Evolutionary conservation across 2,888 invertebrate genomes (phyloP), one percentile per base, ranked within the genome.

Genomic region (Lordiphosa andalusiaca): DNA sequence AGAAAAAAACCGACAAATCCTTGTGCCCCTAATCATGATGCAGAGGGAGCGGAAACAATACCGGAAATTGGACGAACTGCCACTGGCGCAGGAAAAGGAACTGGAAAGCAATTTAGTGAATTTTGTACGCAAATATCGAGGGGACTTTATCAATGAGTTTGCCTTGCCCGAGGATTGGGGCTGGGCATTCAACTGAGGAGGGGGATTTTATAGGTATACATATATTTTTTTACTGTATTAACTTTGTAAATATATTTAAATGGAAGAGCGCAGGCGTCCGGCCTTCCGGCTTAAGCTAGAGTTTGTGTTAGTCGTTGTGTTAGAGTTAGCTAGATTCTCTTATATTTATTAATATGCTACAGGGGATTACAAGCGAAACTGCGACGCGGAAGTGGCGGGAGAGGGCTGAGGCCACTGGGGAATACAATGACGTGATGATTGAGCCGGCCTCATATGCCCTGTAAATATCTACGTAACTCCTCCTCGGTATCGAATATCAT

Each of bases 401-500:
- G 40, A 2, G 64, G 55, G n/a, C 56, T 74, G 3, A 86, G 73
- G 66, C 83, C 84, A 72, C 78, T 78, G 69, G 88, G 87, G 75
- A 87, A 81, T 70, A 87, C 78, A 63, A 87, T 85, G 57, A 87
- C 74, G 63, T 80, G 85, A 58, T 87, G 80, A 63, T 85, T 87
- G 65, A 77, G 77, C 71, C 82, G 87, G 78, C 82, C 86, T 87
- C 87, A 87, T 86, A 87, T 86, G 67, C 90, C 89, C 86, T 90
- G 90, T 69, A 94, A 86, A 88, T 93, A 94, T 71, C 94, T 91
- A 61, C 93, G 92, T 63, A 98, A 91, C 90, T 99, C 99, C 89
- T 98, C 97, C 89, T 98, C 97, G 6, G 99, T 99, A 90, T 99
- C 99, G 90, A 99, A 98, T 84, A 99, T 99, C 95, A 98, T 96